A percentile compares a stretch with the other conserved stretches of the same genome.
Conservation (phyloP, 2,888 invertebrate species). For the Dynastes hyllus region DNA sequence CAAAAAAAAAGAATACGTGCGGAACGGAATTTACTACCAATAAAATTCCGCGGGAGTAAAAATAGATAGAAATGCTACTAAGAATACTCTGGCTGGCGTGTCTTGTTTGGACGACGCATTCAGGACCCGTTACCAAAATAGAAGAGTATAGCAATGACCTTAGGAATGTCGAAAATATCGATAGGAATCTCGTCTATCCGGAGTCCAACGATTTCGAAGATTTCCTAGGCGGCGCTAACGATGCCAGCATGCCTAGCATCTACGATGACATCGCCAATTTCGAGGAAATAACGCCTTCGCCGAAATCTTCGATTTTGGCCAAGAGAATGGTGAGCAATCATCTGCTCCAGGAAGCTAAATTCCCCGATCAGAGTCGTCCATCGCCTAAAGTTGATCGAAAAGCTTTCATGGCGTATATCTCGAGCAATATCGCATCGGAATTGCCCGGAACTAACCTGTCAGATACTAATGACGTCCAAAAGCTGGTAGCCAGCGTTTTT, state of each 20-base stretch:
- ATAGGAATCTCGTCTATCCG: constrained; percentile 2
- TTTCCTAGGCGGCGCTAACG: background rate
- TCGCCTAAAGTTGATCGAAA: background rate
- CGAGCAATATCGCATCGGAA: constrained; percentile 5
- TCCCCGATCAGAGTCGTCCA: background rate
- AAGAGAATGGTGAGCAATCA: constrained; percentile 21
- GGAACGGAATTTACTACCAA: constrained; percentile 22
- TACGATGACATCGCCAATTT: constrained; percentile 20
- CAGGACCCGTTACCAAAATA: constrained; percentile 40
- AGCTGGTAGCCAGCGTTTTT: background rate
- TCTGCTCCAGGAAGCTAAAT: background rate
- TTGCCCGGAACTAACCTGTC: constrained; percentile 8
- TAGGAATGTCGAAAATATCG: constrained; percentile 15
- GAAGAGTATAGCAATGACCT: constrained; percentile 41
- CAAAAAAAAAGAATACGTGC: background rate
- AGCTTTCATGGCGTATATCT: constrained; percentile 24
- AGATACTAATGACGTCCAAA: constrained; percentile 14
- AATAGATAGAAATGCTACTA: constrained; percentile 37
- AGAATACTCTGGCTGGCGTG: constrained; percentile 31
- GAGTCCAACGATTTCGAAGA: constrained; percentile 28
- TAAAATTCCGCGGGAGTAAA: background rate
- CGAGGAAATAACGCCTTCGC: background rate
- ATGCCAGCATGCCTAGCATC: background rate
- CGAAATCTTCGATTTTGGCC: background rate
- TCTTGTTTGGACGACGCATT: constrained; percentile 8